A percentile compares a stretch with the other conserved stretches of the same genome.
Evolutionary conservation across 2,113 vertebrate species (phyloP).

Genomic region (Ciconia boyciana): DNA sequence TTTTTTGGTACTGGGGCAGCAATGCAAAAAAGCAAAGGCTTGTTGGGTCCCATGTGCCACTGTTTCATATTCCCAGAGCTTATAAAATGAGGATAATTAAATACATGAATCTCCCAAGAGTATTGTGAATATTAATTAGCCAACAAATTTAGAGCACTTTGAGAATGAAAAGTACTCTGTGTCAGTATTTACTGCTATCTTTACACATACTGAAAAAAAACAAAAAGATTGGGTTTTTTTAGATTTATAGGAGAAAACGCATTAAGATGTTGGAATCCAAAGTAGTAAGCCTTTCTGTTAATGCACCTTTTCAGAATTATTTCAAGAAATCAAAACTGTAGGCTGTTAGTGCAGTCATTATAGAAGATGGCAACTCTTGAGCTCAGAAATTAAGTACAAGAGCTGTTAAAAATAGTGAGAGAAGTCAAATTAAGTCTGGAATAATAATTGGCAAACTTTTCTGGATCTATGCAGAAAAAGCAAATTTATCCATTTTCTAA

Average conservation of each 20-base stretch:
- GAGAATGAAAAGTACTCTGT: not conserved
- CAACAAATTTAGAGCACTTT: conserved; percentile 3
- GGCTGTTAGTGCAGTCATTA: not conserved
- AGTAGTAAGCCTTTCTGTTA: not conserved
- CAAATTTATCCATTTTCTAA: not conserved
- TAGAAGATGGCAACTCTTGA: not conserved
- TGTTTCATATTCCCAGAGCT: not conserved
- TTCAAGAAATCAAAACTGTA: not conserved
- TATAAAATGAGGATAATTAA: conserved; percentile 38
- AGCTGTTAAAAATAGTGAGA: conserved; percentile 7
- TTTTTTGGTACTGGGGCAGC: not conserved
- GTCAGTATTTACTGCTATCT: not conserved
- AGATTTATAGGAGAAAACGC: not conserved
- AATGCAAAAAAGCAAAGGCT: not conserved
- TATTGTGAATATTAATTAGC: conserved; percentile 31
- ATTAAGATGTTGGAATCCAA: not conserved
- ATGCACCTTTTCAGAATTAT: not conserved
- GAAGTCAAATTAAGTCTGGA: not conserved
- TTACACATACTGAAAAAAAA: not conserved
- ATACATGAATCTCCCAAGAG: not conserved
- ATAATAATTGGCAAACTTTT: not conserved
- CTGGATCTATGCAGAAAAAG: not conserved
- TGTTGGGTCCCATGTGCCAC: not conserved
- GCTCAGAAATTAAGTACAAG: not conserved
- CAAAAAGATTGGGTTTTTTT: not conserved